Conservation (phyloP, 2,113 vertebrate species). For the Thamnaconus septentrionalis region DNA sequence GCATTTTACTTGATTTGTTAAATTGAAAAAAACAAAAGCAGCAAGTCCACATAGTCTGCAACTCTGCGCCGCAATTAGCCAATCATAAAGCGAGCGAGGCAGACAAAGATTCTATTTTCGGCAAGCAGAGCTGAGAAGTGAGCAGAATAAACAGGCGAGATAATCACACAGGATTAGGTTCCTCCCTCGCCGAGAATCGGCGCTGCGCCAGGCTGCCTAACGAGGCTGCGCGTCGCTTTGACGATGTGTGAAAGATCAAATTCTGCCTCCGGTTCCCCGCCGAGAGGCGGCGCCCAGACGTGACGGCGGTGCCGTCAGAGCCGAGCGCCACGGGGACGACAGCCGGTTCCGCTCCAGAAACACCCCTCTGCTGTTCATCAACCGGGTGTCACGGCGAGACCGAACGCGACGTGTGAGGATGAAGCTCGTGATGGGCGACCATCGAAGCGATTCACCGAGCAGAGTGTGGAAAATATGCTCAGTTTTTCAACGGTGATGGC, state of each 20-base stretch:
- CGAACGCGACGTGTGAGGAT: neutral
- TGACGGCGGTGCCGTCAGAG: conserved; percentile 10
- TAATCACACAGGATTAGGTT: conserved; percentile 43
- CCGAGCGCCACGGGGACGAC: neutral
- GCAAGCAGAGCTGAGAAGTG: conserved; percentile 24
- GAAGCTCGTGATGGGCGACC: neutral
- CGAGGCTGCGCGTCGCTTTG: conserved; percentile 18
- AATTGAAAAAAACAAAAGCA: no score
- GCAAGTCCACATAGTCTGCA: neutral
- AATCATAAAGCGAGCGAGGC: neutral
- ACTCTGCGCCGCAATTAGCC: neutral
- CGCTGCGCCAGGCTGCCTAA: conserved; percentile 7
- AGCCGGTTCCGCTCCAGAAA: conserved; percentile 2
- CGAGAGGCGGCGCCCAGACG: conserved; percentile 22
- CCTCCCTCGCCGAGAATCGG: conserved; percentile 9
- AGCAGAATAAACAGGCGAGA: conserved; percentile 41
- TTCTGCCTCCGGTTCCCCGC: conserved; percentile 4
- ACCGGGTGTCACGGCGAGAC: conserved; percentile 13
- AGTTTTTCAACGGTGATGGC: no score
- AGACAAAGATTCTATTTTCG: conserved; percentile 29
- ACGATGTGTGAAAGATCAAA: conserved; percentile 41
- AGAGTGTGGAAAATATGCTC: no score
- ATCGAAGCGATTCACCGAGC: neutral
- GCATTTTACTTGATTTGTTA: no score
- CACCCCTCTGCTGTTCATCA: conserved; percentile 3